Percentiles rank a stretch among this genome's conserved stretches.
These are phyloP conservation scores for Frankliniella fusca DNA, from an alignment of 2,888 invertebrate genomes.

Conservation along the genomic window DNA sequence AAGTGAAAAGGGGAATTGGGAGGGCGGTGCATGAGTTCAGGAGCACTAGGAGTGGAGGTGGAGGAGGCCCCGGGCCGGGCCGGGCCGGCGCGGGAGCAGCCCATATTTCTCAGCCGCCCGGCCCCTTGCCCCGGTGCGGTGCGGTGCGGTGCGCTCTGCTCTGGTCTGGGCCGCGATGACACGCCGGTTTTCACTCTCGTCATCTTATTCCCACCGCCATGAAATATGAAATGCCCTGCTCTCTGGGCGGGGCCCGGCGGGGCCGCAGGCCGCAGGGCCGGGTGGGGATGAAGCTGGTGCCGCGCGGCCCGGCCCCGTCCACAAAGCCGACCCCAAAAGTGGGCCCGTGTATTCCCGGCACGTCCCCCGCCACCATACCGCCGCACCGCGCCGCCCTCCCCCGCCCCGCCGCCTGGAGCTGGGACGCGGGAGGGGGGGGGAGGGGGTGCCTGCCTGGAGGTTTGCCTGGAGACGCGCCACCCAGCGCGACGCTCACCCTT, in stretches of 20 bases:
- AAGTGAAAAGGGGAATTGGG: background rate
- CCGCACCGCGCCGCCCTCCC: background rate
- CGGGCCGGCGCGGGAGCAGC: background rate
- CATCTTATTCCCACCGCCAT: constrained; percentile 11
- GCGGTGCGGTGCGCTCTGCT: no score
- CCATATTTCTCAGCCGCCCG: no score
- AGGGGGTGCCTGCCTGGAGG: no score
- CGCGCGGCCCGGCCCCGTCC: background rate
- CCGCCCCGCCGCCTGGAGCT: background rate
- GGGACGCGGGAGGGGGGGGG: background rate
- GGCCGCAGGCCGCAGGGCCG: background rate
- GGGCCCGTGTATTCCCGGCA: constrained; percentile 2
- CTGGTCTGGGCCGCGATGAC: background rate
- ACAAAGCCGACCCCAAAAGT: background rate
- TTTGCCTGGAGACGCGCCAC: no score
- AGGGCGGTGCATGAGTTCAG: background rate
- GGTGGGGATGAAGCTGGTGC: background rate
- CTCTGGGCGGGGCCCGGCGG: background rate
- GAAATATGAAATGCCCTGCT: constrained; percentile 16
- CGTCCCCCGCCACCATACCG: background rate
- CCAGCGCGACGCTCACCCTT: no score
- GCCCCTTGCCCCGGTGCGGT: no score
- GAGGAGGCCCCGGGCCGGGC: background rate
- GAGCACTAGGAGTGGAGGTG: no score
- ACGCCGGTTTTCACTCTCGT: constrained; percentile 23